Evolutionary conservation across 2,113 vertebrate genomes (phyloP), one percentile per base, ranked within the genome.

Genomic region (Lophius piscatorius): DNA sequence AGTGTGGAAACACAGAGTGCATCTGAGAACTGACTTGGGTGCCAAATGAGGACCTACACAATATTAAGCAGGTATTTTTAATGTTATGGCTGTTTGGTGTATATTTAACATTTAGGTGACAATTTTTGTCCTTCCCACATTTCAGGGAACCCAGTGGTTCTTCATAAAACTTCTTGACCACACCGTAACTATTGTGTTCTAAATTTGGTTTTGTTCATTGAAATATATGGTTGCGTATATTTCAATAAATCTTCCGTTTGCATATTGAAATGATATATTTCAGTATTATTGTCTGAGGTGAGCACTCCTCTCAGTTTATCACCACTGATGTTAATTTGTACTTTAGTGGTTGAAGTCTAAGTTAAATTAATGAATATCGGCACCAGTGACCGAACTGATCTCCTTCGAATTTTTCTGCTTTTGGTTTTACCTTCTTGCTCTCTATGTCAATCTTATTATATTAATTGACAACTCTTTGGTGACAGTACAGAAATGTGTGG

Each of bases 281-380:
- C 71, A 83, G 71, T 79, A 63, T 82, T 73, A 62, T 61, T 46
- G 58, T 72, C 49, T 45, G 13, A 58, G 46, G 67, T 34, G n/a
- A 33, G 75, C 63, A 7, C 11, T 58, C 24, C 47, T 55, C 17
- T 33, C 41, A 22, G 41, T 52, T 36, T 4, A 29, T 64, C 57
- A 65, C 67, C 39, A 49, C 70, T 74, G 70, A 74, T 88, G 82
- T 87, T 78, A 74, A 76, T 78, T 80, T 66, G 31, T 49, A 73
- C 81, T 85, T 83, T 63, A 58, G 51, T 67, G 57, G 46, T 70
- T 54, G 41, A 69, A 59, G 66, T 67, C 17, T 6, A n/a, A n/a
- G n/a, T n/a, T n/a, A n/a, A n/a, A n/a, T n/a, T n/a, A n/a, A n/a
- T n/a, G n/a, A n/a, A n/a, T n/a, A 31, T 45, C 21, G 23, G 58